Base-by-base conservation (phyloP, 2,113 vertebrate species). In the Geothlypis trichas region DNA sequence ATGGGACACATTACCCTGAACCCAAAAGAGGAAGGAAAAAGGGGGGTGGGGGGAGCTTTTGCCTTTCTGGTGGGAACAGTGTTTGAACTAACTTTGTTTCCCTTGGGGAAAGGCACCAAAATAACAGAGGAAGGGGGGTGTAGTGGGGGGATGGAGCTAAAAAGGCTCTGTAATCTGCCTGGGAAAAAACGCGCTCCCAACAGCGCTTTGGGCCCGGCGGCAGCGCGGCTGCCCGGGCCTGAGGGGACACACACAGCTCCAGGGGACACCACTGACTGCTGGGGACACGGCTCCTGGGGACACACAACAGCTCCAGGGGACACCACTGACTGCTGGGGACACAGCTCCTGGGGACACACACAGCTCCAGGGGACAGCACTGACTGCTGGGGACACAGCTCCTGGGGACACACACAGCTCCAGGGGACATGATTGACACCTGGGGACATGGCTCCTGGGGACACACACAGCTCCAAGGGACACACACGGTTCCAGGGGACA, bases 61-160 rank as follows among this genome's bases (percentile, higher is more conserved):
- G 93, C 95, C 68, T 95, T 97, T 90, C 91, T 94, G 97, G 87
- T 97, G 98, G 97, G 97, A 97, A 97, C 59, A 42, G 77, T 51
- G 28, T 77, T 69, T 59, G 52, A 84, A 85, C 73, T 63, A 44
- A 95, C 73, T 83, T 96, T 90, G 95, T 80, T 96, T 97, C 95
- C 97, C 97, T 96, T 95, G 71, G 97, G 96, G 97, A 97, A 96
- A 61, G 61, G 89, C 97, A 97, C 97, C 96, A 94, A 97, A 97
- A 98, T 98, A 98, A 97, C 96, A 89, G 84, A 92, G 95, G 95
- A 95, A 93, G 91, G 97, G 82, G 93, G 94, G 87, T 84, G 84
- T 84, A 82, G 37, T 22, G 59, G 52, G 59, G 91, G 72, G 46
- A 81, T 90, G 74, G 83, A 87, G 83, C 83, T 94, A 77, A 94